These are phyloP conservation scores for Atractosteus spatula DNA, from an alignment of 2,113 vertebrate genomes.

Conservation along the genomic window DNA sequence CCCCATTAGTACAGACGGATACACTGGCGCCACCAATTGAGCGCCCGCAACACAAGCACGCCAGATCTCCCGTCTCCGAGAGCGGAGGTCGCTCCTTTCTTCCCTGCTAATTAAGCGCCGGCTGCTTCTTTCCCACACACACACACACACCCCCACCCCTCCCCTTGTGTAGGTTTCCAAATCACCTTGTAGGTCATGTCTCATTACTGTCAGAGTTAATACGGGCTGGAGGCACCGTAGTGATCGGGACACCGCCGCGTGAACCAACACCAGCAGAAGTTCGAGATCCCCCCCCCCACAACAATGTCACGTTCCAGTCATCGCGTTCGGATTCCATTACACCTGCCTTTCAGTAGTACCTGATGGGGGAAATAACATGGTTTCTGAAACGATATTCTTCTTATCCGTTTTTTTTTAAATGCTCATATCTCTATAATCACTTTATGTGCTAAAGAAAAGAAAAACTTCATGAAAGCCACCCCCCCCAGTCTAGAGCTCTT, in stretches of 20 bases:
- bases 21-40: slow-evolving; percentile 29
- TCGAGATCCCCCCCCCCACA: neutral
- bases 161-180: neutral
- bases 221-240: neutral
- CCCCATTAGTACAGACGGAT: slow-evolving; percentile 2
- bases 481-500: too few relatives aligned
- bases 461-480: too few relatives aligned
- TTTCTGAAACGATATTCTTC: too few relatives aligned
- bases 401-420: too few relatives aligned
- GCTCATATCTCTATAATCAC: too few relatives aligned
- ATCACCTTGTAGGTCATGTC: slow-evolving; percentile 3
- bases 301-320: neutral
- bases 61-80: neutral
- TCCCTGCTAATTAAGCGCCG: neutral
- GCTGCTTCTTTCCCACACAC: neutral
- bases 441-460: too few relatives aligned
- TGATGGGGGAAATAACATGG: neutral
- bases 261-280: neutral
- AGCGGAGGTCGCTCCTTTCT: neutral
- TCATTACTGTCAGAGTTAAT: slow-evolving; percentile 2
- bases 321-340: neutral
- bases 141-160: neutral
- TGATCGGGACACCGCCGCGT: neutral
- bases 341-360: neutral
- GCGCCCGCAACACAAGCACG: neutral